phyloP scores from a whole-genome alignment of 2,113 vertebrate species.

The Salvator merianae region DNA sequence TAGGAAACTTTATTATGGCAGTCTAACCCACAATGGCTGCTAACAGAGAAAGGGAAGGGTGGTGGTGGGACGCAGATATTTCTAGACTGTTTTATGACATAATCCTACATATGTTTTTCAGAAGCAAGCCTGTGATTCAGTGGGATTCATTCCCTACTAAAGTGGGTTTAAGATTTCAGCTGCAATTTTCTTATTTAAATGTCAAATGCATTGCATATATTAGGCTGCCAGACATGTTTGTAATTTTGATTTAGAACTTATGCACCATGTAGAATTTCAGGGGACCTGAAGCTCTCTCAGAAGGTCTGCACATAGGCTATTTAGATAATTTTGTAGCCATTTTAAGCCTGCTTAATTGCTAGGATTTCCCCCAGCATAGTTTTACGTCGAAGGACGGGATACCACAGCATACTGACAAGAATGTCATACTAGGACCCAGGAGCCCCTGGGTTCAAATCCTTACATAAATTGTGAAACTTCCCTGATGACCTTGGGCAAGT shows the following conservation, averaged over 20 bases:
- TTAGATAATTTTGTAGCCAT: background rate
- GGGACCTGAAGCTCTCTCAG: background rate
- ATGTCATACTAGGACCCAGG: too few relatives aligned
- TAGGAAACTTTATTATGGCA: conserved; percentile 16
- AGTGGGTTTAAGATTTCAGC: conserved; percentile 9
- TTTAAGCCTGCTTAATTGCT: background rate
- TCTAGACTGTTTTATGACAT: background rate
- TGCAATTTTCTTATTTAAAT: background rate
- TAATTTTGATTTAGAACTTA: background rate
- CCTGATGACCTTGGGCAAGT: too few relatives aligned
- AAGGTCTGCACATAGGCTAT: background rate
- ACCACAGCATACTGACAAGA: too few relatives aligned
- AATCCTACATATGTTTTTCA: background rate
- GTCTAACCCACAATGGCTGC: background rate
- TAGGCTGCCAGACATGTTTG: background rate
- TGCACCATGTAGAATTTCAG: conserved; percentile 21
- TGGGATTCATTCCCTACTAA: background rate
- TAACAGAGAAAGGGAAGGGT: too few relatives aligned
- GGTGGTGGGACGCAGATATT: background rate
- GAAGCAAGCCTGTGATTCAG: background rate
- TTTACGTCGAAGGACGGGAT: background rate
- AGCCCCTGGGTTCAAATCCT: too few relatives aligned
- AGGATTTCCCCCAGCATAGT: background rate
- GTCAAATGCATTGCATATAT: background rate
- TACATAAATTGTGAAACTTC: too few relatives aligned